Evolutionary conservation across 2,113 vertebrate genomes (phyloP), one percentile per base, ranked within the genome.

Genomic region (Chamaetylas fuelleborni): DNA sequence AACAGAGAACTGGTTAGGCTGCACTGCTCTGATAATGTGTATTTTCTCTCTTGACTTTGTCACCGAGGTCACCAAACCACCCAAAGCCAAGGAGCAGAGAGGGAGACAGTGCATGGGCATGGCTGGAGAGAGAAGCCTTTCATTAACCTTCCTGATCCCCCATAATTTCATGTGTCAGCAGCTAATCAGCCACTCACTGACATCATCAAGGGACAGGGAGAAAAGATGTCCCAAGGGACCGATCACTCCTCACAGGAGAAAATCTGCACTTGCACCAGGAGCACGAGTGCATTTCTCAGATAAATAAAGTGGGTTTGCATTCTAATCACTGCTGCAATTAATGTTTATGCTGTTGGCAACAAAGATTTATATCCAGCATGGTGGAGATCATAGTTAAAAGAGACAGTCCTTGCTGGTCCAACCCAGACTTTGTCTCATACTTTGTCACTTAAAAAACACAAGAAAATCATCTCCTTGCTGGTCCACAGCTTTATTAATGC

Each of bases 101-200:
- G 88, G n/a, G 91, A 97, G 89, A 80, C 78, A 79, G 93, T 34
- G 86, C 33, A 51, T 72, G 95, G 84, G 84, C 87, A 94, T 26
- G 73, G 92, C 86, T 97, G 58, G 81, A 97, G 74, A 93, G 97
- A 97, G 95, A 97, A 97, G 88, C 91, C 97, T 98, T 97, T 98
- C 96, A 98, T 98, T 98, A 98, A 98, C 98, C 97, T 89, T 43
- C 19, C 81, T 97, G 97, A 92, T 93, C 98, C 92, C 88, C 95
- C 96, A 97, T 98, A 97, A 98, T 98, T 98, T 98, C 95, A 86
- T 38, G 93, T 96, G 97, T 96, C 97, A 98, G 91, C 93, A 96
- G 93, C 97, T 98, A 96, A 98, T 98, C 98, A 98, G 95, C 95
- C 71, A 67, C 93, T 95, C 96, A 61, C 96, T 98, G 98, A 97